Conservation (phyloP, 2,113 vertebrate genomes). For the Centropristis striata region DNA sequence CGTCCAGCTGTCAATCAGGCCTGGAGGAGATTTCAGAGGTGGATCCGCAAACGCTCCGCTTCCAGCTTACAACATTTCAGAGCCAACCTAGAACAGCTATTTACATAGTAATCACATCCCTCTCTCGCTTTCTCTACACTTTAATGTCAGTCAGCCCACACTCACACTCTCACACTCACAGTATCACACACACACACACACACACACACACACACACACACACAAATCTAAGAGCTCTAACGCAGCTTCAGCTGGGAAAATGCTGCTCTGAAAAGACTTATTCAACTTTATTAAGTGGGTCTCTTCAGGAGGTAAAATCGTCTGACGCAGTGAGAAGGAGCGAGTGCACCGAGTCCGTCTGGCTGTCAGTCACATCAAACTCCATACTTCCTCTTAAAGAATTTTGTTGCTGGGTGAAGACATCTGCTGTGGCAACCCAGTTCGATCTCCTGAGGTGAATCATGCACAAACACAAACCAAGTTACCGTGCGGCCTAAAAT, state of each 20-base stretch:
- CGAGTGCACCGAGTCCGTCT: not conserved
- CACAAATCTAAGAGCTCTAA: slow-evolving; percentile 11
- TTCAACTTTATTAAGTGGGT: slow-evolving; percentile 42
- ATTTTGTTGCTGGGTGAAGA: slow-evolving; percentile 55
- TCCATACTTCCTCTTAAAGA: slow-evolving; percentile 34
- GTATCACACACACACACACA: slow-evolving; percentile 11
- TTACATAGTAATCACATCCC: slow-evolving; percentile 55
- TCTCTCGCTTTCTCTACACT: slow-evolving; percentile 22
- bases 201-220: slow-evolving; percentile 32
- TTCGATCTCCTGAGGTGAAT: slow-evolving; percentile 53
- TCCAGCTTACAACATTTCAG: slow-evolving; percentile 26
- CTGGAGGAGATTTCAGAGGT: slow-evolving; percentile 47
- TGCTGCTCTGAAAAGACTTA: slow-evolving; percentile 42
- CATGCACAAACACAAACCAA: slow-evolving; percentile 37
- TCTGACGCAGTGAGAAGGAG: slow-evolving; percentile 13
- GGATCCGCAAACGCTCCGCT: slow-evolving; percentile 32
- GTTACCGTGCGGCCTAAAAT: slow-evolving; percentile 56
- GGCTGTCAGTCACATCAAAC: slow-evolving; percentile 41
- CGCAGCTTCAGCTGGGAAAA: slow-evolving; percentile 27
- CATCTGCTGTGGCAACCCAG: slow-evolving; percentile 57
- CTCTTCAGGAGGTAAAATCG: slow-evolving; percentile 33
- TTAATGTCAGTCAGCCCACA: slow-evolving; percentile 38
- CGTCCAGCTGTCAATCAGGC: slow-evolving; percentile 65
- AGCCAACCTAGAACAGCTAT: slow-evolving; percentile 12
- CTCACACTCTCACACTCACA: not conserved